Percentiles rank a stretch among this genome's conserved stretches.
phyloP scores from a whole-genome alignment of 2,797 vertebrate genomes.

The Phrynocephalus forsythii region DNA sequence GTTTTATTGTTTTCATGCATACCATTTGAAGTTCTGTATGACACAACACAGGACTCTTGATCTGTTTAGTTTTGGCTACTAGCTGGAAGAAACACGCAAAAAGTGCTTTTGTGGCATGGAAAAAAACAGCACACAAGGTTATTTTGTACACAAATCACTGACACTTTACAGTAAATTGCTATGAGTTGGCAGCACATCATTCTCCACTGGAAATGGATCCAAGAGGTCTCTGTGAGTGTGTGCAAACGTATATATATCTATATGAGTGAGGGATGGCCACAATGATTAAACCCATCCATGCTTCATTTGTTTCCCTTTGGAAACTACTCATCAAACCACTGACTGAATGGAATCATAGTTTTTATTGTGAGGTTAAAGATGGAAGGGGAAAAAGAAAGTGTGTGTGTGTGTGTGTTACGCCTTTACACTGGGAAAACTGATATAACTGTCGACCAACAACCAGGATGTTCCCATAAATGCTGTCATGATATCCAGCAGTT shows the following conservation, averaged over 20 bases:
- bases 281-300: slow-evolving; percentile 39
- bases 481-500: slow-evolving; percentile 57
- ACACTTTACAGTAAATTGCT: slow-evolving; percentile 39
- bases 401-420: slow-evolving; percentile 16
- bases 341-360: background rate
- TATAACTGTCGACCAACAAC: slow-evolving; percentile 57
- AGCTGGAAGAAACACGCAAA: background rate
- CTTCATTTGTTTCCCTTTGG: slow-evolving; percentile 35
- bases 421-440: slow-evolving; percentile 49
- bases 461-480: slow-evolving; percentile 63
- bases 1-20: slow-evolving; percentile 3
- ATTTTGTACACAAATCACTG: background rate
- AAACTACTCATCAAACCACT: background rate
- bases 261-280: slow-evolving; percentile 30
- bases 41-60: slow-evolving; percentile 32
- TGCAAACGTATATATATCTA: slow-evolving; percentile 16
- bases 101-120: slow-evolving; percentile 53
- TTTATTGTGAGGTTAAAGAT: background rate
- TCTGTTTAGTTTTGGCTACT: slow-evolving; percentile 48
- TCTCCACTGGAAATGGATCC: slow-evolving; percentile 25
- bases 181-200: slow-evolving; percentile 34
- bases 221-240: slow-evolving; percentile 27
- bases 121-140: slow-evolving; percentile 40
- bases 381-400: slow-evolving; percentile 17
- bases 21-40: slow-evolving; percentile 49